Evolutionary conservation across 2,888 invertebrate genomes (phyloP).

Genomic region (Serrognathus titanus): DNA sequence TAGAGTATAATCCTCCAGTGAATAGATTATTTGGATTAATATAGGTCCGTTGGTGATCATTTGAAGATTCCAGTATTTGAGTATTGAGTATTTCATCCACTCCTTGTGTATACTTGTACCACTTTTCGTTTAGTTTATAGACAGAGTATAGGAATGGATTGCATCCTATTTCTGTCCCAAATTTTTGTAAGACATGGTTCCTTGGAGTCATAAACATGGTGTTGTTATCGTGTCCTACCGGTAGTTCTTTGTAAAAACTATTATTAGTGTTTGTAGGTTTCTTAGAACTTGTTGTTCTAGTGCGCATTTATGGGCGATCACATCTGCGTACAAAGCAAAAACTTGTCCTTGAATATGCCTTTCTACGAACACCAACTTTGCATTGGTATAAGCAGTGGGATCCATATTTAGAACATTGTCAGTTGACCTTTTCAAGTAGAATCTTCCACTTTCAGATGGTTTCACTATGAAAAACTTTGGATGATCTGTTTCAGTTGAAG

Average conservation of each 20-base stretch:
- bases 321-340: slow-evolving; percentile 7
- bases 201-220: too few species aligned
- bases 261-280: slow-evolving; percentile 15
- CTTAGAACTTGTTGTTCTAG: slow-evolving; percentile 13
- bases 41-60: slow-evolving; percentile 1
- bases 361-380: background rate
- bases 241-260: background rate
- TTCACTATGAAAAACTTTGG: slow-evolving; percentile 6
- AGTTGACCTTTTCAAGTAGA: slow-evolving; percentile 1
- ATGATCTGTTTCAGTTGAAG: slow-evolving; percentile 1
- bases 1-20: background rate
- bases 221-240: too few species aligned
- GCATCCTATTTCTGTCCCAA: too few species aligned
- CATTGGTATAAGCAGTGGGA: slow-evolving; percentile 14
- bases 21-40: background rate
- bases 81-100: background rate
- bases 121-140: too few species aligned
- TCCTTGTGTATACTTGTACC: too few species aligned
- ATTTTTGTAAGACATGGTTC: too few species aligned
- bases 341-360: slow-evolving; percentile 2
- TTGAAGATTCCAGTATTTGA: background rate
- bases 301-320: slow-evolving; percentile 11
- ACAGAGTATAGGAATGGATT: too few species aligned
- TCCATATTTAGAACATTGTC: slow-evolving; percentile 10
- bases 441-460: slow-evolving; percentile 4